Evolutionary conservation across 2,797 vertebrate species (phyloP).

Genomic region (Pitangus sulphuratus): DNA sequence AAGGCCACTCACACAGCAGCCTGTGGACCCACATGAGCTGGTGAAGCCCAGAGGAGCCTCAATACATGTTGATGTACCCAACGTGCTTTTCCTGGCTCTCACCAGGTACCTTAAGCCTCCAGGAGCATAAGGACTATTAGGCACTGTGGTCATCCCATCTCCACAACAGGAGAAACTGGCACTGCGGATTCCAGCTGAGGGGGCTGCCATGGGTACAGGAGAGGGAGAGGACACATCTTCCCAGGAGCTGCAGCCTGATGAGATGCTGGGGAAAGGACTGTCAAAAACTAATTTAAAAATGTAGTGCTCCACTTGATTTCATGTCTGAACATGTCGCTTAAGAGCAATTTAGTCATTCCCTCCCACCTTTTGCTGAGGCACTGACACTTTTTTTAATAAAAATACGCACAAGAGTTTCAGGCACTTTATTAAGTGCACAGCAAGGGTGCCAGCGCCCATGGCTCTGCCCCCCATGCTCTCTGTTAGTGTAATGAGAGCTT

Average conservation of each 20-base stretch:
- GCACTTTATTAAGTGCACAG: constrained; percentile 75
- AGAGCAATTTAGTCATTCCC: constrained; percentile 55
- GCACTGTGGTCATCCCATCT: accelerated
- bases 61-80: accelerated
- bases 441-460: constrained; percentile 39
- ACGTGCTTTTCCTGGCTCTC: not conserved
- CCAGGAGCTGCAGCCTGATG: constrained; percentile 5
- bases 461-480: constrained; percentile 17
- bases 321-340: constrained; percentile 68
- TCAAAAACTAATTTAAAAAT: constrained; percentile 68
- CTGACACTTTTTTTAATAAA: constrained; percentile 50
- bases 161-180: not conserved
- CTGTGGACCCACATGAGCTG: not conserved
- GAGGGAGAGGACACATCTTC: not conserved
- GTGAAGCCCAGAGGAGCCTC: not conserved
- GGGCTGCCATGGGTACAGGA: not conserved
- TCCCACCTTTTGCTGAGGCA: not conserved
- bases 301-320: constrained; percentile 50
- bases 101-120: not conserved
- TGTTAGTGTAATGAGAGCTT: constrained; percentile 29
- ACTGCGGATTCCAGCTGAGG: accelerated
- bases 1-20: not conserved
- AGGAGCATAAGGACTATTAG: not conserved
- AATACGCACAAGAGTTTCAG: constrained; percentile 38
- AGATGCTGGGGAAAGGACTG: constrained; percentile 22